Base-by-base conservation (phyloP, 2,888 invertebrate genomes). In the Drosophila borborema region DNA sequence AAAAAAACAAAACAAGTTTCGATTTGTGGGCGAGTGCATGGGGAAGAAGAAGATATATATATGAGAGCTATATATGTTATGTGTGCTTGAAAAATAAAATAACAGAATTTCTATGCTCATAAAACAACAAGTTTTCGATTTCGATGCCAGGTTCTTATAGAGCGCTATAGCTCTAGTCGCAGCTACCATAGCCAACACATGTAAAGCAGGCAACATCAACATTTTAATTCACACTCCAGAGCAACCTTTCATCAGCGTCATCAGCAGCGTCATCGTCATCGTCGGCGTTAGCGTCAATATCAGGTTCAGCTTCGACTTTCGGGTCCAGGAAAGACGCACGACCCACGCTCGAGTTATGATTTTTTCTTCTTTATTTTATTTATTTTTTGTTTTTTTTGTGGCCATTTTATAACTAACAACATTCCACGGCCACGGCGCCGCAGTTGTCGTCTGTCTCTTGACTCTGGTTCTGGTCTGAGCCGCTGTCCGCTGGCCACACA, bases 261-360 rank as follows among this genome's bases (percentile, higher is more conserved):
- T 38, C 38, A 14, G 14, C 38, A 38, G 12, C 38, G 38, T 40
- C 51, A 61, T 53, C 53, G 83, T 86, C 78, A 75, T 72, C 83
- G 77, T 16, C 51, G 4, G 0, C 31, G 46, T 48, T 28, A 7
- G 18, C 36, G 84, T 90, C 74, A 74, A 83, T 84, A 84, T 89
- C 90, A 86, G 86, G 84, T 90, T 86, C 80, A 74, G 70, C 58
- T 73, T 73, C 74, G 77, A 70, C 55, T 71, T 77, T 65, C 61
- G 65, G 60, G 61, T 72, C 70, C 82, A 75, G 56, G 69, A 63
- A 66, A 74, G 72, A 54, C 63, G 65, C 73, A 64, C 72, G 67
- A 72, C 90, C 90, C 85, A 85, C 90, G 85, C 90, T 86, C 80
- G 85, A 88, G 86, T 88, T 90, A 88, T 85, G 85, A 88, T 90